Conservation (phyloP, 2,113 vertebrate genomes). For the Pedionomus torquatus region DNA sequence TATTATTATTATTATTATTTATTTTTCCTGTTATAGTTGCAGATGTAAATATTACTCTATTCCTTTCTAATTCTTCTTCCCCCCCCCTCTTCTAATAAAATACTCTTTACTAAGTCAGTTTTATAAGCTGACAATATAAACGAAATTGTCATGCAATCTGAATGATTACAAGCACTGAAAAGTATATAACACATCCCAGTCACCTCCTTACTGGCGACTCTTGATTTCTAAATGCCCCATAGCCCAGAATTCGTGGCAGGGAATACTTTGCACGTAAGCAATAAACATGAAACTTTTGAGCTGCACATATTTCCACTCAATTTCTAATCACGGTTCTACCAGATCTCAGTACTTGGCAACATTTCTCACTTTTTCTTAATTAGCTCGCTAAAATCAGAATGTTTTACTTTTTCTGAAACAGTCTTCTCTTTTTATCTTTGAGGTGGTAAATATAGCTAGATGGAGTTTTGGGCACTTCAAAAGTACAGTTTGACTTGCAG, state of each 20-base stretch:
- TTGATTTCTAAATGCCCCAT: not conserved
- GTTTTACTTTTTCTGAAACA: not conserved
- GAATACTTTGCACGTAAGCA: not conserved
- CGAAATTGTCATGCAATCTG: not conserved
- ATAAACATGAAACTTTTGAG: not conserved
- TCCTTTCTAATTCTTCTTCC: not conserved
- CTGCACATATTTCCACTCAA: not conserved
- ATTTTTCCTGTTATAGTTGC: not conserved
- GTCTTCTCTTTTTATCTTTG: not conserved
- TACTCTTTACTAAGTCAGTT: not conserved
- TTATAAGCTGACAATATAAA: not conserved
- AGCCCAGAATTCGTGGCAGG: not conserved
- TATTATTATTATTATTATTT: too few species aligned
- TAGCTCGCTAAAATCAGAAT: not conserved
- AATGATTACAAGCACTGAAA: not conserved
- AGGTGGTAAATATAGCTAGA: not conserved
- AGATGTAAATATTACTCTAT: not conserved
- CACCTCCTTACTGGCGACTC: not conserved
- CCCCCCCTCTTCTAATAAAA: not conserved
- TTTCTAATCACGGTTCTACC: not conserved
- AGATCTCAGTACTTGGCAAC: not conserved
- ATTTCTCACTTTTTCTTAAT: not conserved
- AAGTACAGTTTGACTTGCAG: not conserved
- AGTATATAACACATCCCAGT: not conserved
- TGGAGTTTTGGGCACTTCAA: not conserved